These are phyloP conservation scores for Mus musculus DNA, from an alignment of 2,113 vertebrate genomes.

Conservation along the genomic window DNA sequence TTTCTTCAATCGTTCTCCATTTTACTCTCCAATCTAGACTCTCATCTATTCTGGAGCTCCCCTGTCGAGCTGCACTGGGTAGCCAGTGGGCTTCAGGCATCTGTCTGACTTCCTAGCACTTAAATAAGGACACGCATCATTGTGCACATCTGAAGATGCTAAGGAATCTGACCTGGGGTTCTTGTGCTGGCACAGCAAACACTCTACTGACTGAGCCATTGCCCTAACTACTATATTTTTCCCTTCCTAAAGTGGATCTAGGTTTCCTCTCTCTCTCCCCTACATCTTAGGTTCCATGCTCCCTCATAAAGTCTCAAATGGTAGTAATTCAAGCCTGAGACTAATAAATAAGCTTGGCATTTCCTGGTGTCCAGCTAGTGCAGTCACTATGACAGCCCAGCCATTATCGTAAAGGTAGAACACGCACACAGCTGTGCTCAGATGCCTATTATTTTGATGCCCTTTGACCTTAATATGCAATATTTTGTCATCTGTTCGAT, in stretches of 20 bases:
- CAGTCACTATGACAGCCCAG: not conserved
- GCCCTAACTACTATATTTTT: not conserved
- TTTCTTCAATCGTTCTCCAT: not conserved
- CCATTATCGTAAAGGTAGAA: not conserved
- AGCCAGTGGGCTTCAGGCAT: not conserved
- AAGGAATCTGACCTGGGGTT: not conserved
- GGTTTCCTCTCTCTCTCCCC: not conserved
- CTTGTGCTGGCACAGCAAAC: not conserved
- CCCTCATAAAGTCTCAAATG: not conserved
- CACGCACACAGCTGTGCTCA: not conserved
- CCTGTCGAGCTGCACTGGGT: not conserved
- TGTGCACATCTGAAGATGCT: not conserved
- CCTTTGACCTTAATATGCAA: conserved; percentile 16
- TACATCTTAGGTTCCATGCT: not conserved
- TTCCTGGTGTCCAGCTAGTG: not conserved
- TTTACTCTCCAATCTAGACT: not conserved
- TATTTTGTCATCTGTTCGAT: not conserved
- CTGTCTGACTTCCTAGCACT: not conserved
- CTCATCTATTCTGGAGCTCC: not conserved
- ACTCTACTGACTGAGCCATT: not conserved
- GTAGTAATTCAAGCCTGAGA: not conserved
- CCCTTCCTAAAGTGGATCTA: not conserved
- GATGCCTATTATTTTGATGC: not conserved
- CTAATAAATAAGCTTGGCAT: not conserved
- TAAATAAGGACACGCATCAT: no score